Evolutionary conservation across 2,797 vertebrate species (phyloP).

Genomic region (Neostethus bicornis): DNA sequence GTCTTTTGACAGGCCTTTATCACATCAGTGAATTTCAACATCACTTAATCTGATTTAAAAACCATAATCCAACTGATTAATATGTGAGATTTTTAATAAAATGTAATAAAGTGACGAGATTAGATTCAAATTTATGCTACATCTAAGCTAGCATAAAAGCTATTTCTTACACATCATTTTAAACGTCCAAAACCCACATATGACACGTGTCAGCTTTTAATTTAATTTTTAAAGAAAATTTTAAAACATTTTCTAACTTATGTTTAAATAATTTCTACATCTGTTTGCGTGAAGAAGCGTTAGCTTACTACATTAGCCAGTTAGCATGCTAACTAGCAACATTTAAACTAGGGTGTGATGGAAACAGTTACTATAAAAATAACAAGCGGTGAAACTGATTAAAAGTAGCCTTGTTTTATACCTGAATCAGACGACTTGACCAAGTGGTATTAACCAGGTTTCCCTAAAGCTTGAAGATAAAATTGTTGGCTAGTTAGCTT

Average conservation of each 20-base stretch:
- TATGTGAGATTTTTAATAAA: background rate
- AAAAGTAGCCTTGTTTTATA: constrained; percentile 18
- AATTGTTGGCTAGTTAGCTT: constrained; percentile 54
- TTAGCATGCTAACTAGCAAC: constrained; percentile 17
- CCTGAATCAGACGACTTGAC: constrained; percentile 74
- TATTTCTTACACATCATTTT: constrained; percentile 2
- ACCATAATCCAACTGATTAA: rapidly evolving
- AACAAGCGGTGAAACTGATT: background rate
- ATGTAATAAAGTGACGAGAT: constrained; percentile 15
- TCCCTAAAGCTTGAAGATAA: constrained; percentile 57
- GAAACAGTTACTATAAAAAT: background rate
- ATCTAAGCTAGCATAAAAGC: background rate
- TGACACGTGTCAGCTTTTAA: too few relatives aligned
- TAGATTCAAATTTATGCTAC: constrained; percentile 10
- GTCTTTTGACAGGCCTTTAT: constrained; percentile 41
- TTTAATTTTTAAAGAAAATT: background rate
- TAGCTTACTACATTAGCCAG: constrained; percentile 50
- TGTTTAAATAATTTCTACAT: constrained; percentile 25
- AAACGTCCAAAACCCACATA: too few relatives aligned
- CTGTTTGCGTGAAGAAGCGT: constrained; percentile 45
- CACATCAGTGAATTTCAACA: constrained; percentile 21
- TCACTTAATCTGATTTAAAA: background rate
- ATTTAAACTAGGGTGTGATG: constrained; percentile 3
- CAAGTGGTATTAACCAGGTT: constrained; percentile 62
- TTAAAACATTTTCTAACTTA: background rate